These are phyloP conservation scores for Microtus montanus DNA, from an alignment of 2,113 vertebrate species.

Conservation along the genomic window DNA sequence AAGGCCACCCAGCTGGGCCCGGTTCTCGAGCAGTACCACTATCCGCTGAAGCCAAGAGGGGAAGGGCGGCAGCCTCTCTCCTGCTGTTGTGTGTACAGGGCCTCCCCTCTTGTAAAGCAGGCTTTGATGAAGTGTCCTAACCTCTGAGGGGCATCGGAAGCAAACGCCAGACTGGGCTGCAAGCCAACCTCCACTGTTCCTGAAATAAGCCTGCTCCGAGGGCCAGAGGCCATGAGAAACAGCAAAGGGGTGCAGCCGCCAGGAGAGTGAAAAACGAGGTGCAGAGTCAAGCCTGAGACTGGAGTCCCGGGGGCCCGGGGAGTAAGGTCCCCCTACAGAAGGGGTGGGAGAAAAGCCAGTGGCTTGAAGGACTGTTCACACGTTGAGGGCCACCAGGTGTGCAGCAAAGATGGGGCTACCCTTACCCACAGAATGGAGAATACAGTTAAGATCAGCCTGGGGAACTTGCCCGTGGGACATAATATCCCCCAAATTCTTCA, in stretches of 20 bases:
- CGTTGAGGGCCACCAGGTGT: no score
- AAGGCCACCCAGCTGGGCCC: background rate
- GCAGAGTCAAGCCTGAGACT: background rate
- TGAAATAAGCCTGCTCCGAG: conserved; percentile 79
- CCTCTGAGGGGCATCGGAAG: conserved; percentile 81
- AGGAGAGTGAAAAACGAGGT: conserved; percentile 25
- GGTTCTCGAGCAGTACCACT: background rate
- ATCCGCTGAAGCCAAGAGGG: background rate
- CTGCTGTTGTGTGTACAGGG: background rate
- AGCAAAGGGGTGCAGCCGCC: conserved; percentile 68
- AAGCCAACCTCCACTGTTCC: conserved; percentile 79
- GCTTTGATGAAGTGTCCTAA: conserved; percentile 74
- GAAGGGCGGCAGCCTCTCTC: background rate
- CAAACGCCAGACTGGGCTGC: conserved; percentile 76
- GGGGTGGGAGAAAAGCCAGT: no score
- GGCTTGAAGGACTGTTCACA: background rate
- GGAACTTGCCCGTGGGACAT: background rate
- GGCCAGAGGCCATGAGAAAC: conserved; percentile 81
- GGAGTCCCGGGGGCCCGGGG: background rate
- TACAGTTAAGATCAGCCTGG: background rate
- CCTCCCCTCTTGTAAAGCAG: conserved; percentile 76
- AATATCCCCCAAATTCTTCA: background rate
- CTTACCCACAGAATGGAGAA: background rate
- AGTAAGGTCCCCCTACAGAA: background rate
- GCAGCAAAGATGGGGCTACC: background rate